Evolutionary conservation across 1,140 invertebrate genomes (phyloP), one percentile per base, ranked within the genome.

Genomic region (Anoplophora glabripennis): DNA sequence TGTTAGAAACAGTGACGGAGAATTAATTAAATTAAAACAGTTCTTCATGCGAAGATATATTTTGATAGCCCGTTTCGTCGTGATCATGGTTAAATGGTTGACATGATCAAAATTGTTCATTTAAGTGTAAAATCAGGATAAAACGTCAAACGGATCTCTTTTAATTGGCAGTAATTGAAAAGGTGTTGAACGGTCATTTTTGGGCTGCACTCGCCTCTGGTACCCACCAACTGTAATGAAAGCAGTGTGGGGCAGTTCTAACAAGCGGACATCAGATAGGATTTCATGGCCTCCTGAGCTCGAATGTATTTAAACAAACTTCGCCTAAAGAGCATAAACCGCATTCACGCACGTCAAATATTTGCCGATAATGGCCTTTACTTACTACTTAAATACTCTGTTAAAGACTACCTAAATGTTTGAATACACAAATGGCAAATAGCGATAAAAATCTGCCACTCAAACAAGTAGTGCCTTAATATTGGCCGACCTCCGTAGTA

Each of bases 291-390:
- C 33, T 40, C 52, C 52, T 28, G 37, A 28, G 11, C 41, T 28
- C 52, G 5, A 35, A 34, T 14, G 38, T 37, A 12, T 54, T 40
- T 54, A 18, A 42, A 42, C 34, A 54, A 46, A 54, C 33, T 17
- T 38, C 5, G 10, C 21, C 48, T 8, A 18, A 35, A 51, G 36
- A 51, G 48, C 11, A 15, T n/a, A 11, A 35, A n/a, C 38, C n/a
- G 48, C 33, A n/a, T 51, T 36, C 48, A 38, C 53, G 53, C 55
- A 66, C 53, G 57, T 67, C 53, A 67, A 67, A 67, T 67, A 67
- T 67, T 67, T 64, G 51, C 62, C 61, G 62, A 64, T 67, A 67
- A 67, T 67, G 62, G 65, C 64, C 59, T 66, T 64, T 66, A 66
- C 65, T 61, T 53, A 67, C 61, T 61, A 67, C 65, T 67, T 64